Conservation (phyloP, 2,797 vertebrate genomes). For the Bryconaethiops microstoma region DNA sequence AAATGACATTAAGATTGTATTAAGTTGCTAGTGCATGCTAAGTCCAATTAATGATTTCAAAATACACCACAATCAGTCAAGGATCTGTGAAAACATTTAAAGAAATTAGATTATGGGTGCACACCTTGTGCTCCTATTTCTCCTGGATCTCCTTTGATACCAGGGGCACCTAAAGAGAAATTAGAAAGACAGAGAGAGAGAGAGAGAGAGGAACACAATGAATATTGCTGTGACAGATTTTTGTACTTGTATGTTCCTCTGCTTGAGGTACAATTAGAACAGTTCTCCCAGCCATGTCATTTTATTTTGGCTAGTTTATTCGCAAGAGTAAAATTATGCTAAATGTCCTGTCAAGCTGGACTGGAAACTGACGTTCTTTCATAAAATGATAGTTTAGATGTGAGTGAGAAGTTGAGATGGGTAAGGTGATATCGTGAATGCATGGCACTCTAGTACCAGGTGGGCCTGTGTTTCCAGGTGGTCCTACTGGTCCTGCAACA, state of each 20-base stretch:
- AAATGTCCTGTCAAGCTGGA: no score
- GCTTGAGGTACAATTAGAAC: background rate
- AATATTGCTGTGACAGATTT: background rate
- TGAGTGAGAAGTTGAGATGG: background rate
- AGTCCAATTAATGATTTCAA: background rate
- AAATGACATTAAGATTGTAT: background rate
- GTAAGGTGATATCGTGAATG: background rate
- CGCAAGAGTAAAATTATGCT: no score
- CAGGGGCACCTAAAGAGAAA: slow-evolving; percentile 27
- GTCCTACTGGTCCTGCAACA: slow-evolving; percentile 14
- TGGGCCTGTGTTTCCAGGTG: background rate
- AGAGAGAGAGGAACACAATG: background rate
- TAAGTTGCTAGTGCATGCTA: no score
- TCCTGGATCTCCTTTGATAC: slow-evolving; percentile 45
- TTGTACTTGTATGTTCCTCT: background rate
- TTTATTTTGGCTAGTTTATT: no score
- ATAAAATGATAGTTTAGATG: background rate
- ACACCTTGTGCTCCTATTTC: slow-evolving; percentile 35
- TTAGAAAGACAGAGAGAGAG: background rate
- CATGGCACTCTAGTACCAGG: slow-evolving; percentile 42
- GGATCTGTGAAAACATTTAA: background rate
- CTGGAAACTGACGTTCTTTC: background rate
- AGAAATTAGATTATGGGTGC: background rate
- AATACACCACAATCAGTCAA: background rate
- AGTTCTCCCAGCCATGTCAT: background rate